Conservation (phyloP, 2,113 vertebrate genomes). For the Emydocephalus ijimae region DNA sequence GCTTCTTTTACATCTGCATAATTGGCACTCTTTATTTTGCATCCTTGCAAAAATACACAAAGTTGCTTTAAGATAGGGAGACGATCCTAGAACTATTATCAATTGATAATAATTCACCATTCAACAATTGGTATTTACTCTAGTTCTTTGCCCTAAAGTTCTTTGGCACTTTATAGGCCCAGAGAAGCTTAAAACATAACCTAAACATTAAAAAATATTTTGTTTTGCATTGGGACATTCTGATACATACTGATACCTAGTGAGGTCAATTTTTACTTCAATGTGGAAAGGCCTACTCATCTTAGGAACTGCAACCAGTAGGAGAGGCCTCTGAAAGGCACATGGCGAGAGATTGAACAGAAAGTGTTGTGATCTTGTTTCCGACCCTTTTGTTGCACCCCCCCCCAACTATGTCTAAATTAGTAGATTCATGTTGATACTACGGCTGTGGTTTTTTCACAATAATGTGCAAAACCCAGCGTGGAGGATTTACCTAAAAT, state of each 20-base stretch:
- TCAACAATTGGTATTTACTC: too few species aligned
- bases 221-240: too few species aligned
- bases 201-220: too few species aligned
- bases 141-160: too few species aligned
- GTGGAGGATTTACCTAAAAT: background rate
- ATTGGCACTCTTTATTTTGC: background rate
- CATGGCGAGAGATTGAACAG: background rate
- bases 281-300: conserved; percentile 3
- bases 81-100: background rate
- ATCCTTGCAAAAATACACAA: background rate
- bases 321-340: background rate
- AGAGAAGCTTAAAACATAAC: too few species aligned
- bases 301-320: background rate
- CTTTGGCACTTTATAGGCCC: too few species aligned
- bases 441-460: background rate
- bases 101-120: too few species aligned
- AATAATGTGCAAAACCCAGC: background rate
- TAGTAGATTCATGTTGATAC: background rate
- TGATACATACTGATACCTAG: too few species aligned
- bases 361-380: background rate
- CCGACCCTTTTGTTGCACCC: background rate
- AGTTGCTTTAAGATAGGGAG: background rate
- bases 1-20: background rate
- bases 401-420: background rate
- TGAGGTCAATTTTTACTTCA: background rate